Evolutionary conservation across 2,888 invertebrate genomes (phyloP), one percentile per base, ranked within the genome.

Genomic region (Arrhopalites spinosus): DNA sequence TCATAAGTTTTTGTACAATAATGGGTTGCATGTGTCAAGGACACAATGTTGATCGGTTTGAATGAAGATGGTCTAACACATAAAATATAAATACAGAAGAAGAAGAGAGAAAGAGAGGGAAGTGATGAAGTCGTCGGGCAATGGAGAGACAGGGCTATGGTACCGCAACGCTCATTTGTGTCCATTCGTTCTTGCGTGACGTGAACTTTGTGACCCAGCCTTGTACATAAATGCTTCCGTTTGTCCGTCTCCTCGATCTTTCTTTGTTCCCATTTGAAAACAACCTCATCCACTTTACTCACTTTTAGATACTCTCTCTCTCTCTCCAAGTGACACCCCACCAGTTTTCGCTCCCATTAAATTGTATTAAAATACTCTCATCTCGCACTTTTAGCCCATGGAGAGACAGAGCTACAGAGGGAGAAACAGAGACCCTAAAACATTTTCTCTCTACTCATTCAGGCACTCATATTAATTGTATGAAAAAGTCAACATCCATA

Each of bases 41-140:
- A 59, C 61, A 71, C 61, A 71, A 71, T 71, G 36, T 59, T 71
- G 71, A 71, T 59, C 59, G 69, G 53, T 69, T 53, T 69, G 27
- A 69, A 76, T 76, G 76, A 76, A 68, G 59, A 74, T 17, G 59
- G 56, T 43, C 20, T 47, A n/a, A 56, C 59, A 74, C 69, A 75
- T 30, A 74, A 74, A 27, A 61, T 13, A 27, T 23, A 23, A 13
- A 61, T 27, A 63, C 29, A 45, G 15, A 8, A 23, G 59, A 36
- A 15, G n/a, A 23, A 70, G 20, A 50, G 47, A 64, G 47, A 29
- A 27, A 7, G 66, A 45, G 70, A 56, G 70, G 23, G 70, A 78
- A 79, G 79, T 76, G 79, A 79, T 79, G 79, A 79, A 79, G 79
- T 79, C 70, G 66, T 73, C 74, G 53, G 72, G 68, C 76, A 78